Percentiles rank a stretch among this genome's conserved stretches.
Conservation (phyloP, 2,888 invertebrate species). For the Blera fallax region DNA sequence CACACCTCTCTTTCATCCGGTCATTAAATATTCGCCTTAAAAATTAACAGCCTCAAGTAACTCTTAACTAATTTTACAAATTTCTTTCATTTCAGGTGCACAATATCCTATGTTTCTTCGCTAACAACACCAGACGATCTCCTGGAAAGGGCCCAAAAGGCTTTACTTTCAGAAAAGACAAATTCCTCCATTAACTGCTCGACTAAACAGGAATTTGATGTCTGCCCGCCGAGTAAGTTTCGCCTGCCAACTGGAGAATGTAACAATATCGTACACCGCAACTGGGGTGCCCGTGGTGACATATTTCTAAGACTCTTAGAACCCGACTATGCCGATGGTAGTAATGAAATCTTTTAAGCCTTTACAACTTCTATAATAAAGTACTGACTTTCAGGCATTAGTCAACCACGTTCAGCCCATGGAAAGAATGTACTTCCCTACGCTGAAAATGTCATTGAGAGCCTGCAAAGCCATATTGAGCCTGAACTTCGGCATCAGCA, state of each 20-base stretch:
- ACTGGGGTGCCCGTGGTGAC: slow-evolving; percentile 91
- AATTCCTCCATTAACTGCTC: slow-evolving; percentile 76
- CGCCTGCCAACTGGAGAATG: slow-evolving; percentile 92
- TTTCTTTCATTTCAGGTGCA: slow-evolving; percentile 76
- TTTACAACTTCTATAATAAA: not conserved
- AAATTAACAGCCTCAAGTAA: no score
- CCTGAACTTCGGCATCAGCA: slow-evolving; percentile 85
- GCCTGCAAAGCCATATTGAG: slow-evolving; percentile 84
- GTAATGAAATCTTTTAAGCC: not conserved
- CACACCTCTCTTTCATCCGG: no score
- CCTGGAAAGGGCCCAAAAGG: slow-evolving; percentile 76
- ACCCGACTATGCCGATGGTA: slow-evolving; percentile 86
- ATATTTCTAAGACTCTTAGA: slow-evolving; percentile 88
- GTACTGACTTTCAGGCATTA: slow-evolving; percentile 67
- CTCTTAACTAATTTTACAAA: no score
- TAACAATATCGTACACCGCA: slow-evolving; percentile 92
- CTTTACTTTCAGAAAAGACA: slow-evolving; percentile 77
- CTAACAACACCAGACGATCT: slow-evolving; percentile 79
- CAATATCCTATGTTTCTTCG: slow-evolving; percentile 74
- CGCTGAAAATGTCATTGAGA: slow-evolving; percentile 84
- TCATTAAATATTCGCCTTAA: no score
- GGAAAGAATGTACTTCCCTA: slow-evolving; percentile 85
- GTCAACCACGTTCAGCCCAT: slow-evolving; percentile 82
- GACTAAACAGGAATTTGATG: slow-evolving; percentile 76
- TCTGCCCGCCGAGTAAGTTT: slow-evolving; percentile 91